Conservation (phyloP, 2,113 vertebrate species). For the Laticauda colubrina region DNA sequence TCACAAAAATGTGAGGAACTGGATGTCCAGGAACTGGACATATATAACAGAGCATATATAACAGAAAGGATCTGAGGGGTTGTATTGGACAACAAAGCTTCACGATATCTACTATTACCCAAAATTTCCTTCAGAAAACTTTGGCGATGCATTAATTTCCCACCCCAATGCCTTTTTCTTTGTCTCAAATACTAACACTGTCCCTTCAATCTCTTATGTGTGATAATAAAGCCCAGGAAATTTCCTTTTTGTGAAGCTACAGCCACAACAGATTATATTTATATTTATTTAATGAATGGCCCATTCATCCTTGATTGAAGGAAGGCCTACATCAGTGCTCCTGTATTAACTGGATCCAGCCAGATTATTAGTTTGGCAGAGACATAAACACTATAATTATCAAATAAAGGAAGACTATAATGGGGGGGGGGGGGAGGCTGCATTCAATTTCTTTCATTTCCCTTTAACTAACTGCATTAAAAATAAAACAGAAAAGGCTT, state of each 20-base stretch:
- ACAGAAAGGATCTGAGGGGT: background rate
- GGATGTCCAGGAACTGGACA: background rate
- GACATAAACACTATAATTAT: constrained; percentile 36
- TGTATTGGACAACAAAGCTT: background rate
- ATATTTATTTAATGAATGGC: background rate
- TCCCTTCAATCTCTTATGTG: background rate
- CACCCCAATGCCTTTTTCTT: background rate
- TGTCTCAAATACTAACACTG: background rate
- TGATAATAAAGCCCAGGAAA: background rate
- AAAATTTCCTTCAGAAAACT: background rate
- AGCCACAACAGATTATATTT: background rate
- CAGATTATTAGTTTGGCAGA: constrained; percentile 9
- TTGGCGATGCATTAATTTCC: background rate
- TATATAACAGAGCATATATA: background rate
- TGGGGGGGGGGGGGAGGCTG: background rate
- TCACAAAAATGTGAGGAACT: background rate
- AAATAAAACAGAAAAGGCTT: background rate
- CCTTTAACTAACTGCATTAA: background rate
- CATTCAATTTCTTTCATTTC: background rate
- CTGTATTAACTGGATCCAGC: constrained; percentile 9
- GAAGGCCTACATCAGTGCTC: constrained; percentile 15
- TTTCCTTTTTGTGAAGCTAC: background rate
- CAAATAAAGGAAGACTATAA: background rate
- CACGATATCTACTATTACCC: background rate
- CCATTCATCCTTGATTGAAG: constrained; percentile 13